Base-by-base conservation (phyloP, 2,797 vertebrate species). In the Danio choprae region DNA sequence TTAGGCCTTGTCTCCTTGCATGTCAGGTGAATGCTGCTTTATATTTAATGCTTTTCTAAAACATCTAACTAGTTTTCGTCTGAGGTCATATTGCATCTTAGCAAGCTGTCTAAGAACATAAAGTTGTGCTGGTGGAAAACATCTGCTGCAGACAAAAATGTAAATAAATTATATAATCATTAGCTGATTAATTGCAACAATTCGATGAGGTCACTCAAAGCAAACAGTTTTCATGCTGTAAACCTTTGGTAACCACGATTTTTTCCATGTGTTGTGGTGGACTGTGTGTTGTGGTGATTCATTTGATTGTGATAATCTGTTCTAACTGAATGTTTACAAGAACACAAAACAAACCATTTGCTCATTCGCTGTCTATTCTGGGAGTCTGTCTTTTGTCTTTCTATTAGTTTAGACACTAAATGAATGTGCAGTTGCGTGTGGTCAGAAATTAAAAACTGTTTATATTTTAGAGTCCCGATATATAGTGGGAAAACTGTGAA, bases 221-320 rank as follows among this genome's bases (percentile, higher is more conserved):
- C 46, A 15, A 50, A n/a, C 16, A 1, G 29, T 4, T 70, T 71
- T 22, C 4, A 72, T 7, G 53, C 7, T 79, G 48, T 53, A 18
- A 50, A 67, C 64, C 18, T 48, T 41, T 43, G 46, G 13, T 60
- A 40, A 69, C 16, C 12, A 70, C 0, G 43, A 72, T 73, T 48
- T 60, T 43, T 58, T 79, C 70, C 68, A 74, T 43, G 53, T 70
- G 74, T 69, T 41, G 60, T 78, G 58, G 60, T n/a, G 18, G 22
- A 46, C 41, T 63, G 44, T 70, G 56, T 76, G 46, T 40, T 41
- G 51, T 15, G 70, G 36, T 40, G 50, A 78, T 63, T 81, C 18
- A 81, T 71, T 41, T 63, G 69, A 80, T 68, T 79, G 15, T 9
- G n/a, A 80, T 56, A 56, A 64, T 53, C 50, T 48, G n/a, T 80